These are phyloP conservation scores for Anser brachyrhynchus DNA, from an alignment of 2,113 vertebrate species.

Conservation along the genomic window DNA sequence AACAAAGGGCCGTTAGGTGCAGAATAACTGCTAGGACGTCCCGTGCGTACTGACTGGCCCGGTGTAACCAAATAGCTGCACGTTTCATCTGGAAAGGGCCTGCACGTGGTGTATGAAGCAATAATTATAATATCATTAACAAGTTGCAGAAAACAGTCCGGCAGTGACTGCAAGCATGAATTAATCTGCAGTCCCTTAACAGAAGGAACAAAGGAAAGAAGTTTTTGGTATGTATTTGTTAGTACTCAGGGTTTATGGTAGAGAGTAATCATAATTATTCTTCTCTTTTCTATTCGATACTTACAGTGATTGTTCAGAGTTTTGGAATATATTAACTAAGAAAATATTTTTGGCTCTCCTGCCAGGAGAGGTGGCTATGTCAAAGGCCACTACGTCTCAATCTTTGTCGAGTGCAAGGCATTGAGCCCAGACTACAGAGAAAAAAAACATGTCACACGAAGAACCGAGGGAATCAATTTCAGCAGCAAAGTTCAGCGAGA, in stretches of 20 bases:
- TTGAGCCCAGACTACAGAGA: slow-evolving; percentile 25
- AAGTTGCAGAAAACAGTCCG: neutral
- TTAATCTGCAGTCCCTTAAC: neutral
- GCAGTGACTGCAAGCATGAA: neutral
- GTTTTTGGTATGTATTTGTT: neutral
- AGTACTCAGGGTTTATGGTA: neutral
- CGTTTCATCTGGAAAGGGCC: neutral
- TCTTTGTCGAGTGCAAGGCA: neutral
- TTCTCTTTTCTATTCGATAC: neutral
- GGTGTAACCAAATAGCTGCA: neutral
- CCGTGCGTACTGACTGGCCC: neutral
- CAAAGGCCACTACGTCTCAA: neutral
- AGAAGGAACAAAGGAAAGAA: neutral
- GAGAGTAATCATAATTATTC: neutral
- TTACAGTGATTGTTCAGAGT: neutral
- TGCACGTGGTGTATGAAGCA: neutral
- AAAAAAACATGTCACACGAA: slow-evolving; percentile 11
- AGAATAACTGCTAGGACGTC: neutral
- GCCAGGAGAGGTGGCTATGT: neutral
- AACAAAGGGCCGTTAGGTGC: rapidly evolving
- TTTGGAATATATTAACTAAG: neutral
- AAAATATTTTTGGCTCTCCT: neutral
- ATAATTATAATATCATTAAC: neutral
- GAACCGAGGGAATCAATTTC: slow-evolving; percentile 25
- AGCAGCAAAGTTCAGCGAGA: slow-evolving; percentile 24